Percentiles rank a stretch among this genome's conserved stretches.
phyloP scores from a whole-genome alignment of 2,113 vertebrate species.

The Sinocyclocheilus rhinocerous region DNA sequence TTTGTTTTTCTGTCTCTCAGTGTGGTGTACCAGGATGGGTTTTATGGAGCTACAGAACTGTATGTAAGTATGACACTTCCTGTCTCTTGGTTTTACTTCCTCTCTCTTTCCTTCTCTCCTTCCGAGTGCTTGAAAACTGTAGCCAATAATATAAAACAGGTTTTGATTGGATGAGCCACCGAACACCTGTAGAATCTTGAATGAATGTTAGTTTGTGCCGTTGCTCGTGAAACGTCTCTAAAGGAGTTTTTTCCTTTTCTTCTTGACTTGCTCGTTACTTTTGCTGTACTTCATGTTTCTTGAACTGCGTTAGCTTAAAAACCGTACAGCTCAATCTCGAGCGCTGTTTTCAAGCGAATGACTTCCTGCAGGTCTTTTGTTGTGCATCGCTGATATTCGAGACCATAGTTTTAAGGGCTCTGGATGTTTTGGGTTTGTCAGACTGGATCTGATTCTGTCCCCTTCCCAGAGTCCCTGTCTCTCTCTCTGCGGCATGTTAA shows the following conservation, averaged over 20 bases:
- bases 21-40: constrained; percentile 85
- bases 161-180: no score
- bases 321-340: neutral
- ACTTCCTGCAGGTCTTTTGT: constrained; percentile 5
- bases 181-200: no score
- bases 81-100: constrained; percentile 59
- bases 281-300: no score
- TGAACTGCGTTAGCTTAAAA: neutral
- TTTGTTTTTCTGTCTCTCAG: constrained; percentile 67
- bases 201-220: no score
- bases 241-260: no score
- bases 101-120: constrained; percentile 58
- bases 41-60: constrained; percentile 82
- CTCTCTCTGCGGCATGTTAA: constrained; percentile 74
- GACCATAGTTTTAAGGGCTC: constrained; percentile 26
- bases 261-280: no score
- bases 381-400: neutral
- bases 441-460: constrained; percentile 70
- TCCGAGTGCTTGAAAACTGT: constrained; percentile 66
- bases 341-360: neutral
- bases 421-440: constrained; percentile 40
- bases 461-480: constrained; percentile 79
- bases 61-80: constrained; percentile 78
- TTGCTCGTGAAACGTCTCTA: no score
- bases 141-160: constrained; percentile 24